These are phyloP conservation scores for Merodon equestris DNA, from an alignment of 2,888 invertebrate species.

Conservation along the genomic window DNA sequence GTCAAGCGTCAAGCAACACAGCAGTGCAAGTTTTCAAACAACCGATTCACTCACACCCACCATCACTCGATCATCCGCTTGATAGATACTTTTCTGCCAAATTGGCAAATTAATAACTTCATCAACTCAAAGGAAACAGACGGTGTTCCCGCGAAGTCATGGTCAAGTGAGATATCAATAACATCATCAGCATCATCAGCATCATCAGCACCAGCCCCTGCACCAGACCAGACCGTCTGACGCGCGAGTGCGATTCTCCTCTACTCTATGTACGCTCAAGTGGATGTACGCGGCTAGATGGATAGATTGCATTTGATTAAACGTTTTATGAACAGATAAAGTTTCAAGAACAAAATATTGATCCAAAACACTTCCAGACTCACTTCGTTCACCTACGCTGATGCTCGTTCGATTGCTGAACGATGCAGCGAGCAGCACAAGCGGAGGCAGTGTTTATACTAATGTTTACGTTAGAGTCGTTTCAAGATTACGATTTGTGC, in stretches of 20 bases:
- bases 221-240: no score
- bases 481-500: conserved; percentile 37
- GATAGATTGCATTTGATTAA: conserved; percentile 46
- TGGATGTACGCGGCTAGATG: conserved; percentile 32
- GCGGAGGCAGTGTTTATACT: conserved; percentile 13
- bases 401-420: not conserved
- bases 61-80: not conserved
- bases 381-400: not conserved
- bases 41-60: no score
- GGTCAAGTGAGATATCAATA: conserved; percentile 44
- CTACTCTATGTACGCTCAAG: conserved; percentile 13
- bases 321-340: conserved; percentile 34
- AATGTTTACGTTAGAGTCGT: conserved; percentile 34
- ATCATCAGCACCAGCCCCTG: no score
- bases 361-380: conserved; percentile 16
- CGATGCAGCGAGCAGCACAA: no score
- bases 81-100: conserved; percentile 34
- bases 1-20: no score
- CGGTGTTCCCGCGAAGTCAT: conserved; percentile 7
- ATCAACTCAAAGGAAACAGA: not conserved
- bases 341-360: conserved; percentile 47
- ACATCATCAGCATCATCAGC: conserved; percentile 12
- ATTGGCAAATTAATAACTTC: conserved; percentile 36
- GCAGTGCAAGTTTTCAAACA: no score
- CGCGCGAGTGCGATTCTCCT: not conserved